Evolutionary conservation across 2,797 vertebrate genomes (phyloP).

Genomic region (Tokudaia tokunoshimensis): DNA sequence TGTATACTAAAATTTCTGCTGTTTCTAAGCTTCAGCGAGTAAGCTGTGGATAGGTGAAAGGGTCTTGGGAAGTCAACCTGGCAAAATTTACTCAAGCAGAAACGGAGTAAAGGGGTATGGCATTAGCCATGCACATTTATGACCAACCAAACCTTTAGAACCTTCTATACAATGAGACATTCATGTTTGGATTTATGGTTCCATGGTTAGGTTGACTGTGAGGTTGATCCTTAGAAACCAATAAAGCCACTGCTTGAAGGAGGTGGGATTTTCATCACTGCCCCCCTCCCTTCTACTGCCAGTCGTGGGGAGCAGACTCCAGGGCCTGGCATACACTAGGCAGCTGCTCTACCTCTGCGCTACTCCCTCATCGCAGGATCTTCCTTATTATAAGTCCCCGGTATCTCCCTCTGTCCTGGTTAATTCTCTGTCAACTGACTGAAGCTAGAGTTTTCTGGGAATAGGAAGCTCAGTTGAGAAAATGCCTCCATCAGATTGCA

Average conservation of each 20-base stretch:
- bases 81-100: slow-evolving; percentile 56
- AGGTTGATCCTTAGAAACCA: slow-evolving; percentile 11
- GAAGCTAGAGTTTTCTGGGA: background rate
- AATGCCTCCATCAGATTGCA: background rate
- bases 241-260: slow-evolving; percentile 7
- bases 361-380: background rate
- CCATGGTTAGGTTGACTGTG: background rate
- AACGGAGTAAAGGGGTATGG: slow-evolving; percentile 27
- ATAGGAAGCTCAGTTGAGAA: background rate
- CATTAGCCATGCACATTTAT: slow-evolving; percentile 24
- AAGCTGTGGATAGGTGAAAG: background rate
- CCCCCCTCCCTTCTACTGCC: rapidly evolving
- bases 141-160: slow-evolving; percentile 1
- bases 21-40: slow-evolving; percentile 15
- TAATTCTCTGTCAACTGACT: background rate
- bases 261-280: background rate
- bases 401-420: background rate
- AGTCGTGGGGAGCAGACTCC: background rate
- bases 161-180: slow-evolving; percentile 33
- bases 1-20: background rate
- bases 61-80: slow-evolving; percentile 57
- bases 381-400: slow-evolving; percentile 26
- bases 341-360: background rate
- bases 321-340: background rate
- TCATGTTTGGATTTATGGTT: slow-evolving; percentile 36